Base-by-base conservation (phyloP, 2,797 vertebrate genomes). In the Hippoglossus hippoglossus region DNA sequence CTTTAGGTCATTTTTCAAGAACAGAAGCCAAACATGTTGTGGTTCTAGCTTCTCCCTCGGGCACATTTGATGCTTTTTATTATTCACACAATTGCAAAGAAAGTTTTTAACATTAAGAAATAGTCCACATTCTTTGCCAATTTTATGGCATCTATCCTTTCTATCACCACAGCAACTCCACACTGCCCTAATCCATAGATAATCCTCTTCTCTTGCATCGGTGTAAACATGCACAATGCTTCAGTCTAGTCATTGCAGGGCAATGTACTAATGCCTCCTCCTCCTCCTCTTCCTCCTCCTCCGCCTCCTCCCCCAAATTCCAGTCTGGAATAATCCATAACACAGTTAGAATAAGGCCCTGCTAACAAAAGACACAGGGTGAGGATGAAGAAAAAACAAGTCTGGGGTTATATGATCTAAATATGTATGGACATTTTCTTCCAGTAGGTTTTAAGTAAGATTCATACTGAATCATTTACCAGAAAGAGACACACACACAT, bases 201-300 rank as follows among this genome's bases (percentile, higher is more conserved):
- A 92, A 91, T 90, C 88, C 88, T 83, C 87, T 82, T 83, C 74
- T 62, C 52, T 63, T 81, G 75, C 66, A 81, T 64, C 49, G 79
- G 63, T 87, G 85, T 89, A 87, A 90, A 88, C 84, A 84, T 84
- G 79, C 75, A 87, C 86, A 90, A 89, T 89, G 77, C 83, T 76
- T 36, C 75, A 60, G 79, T 86, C 76, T 69, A 67, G 67, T 78
- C 78, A 72, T 63, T 69, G 65, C 73, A 67, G 71, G 74, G 63
- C 58, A 55, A 58, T 83, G 75, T 69, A 82, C 85, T 87, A 81
- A 77, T 71, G 57, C 79, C 62, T 58, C 72, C 53, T 63, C 80
- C 77, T 73, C 74, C 77, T 49, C 55, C 24, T 64, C 67, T 62
- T 57, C 79, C 62, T 56, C 72, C 53, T 63, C 80, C 77, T 70